A percentile compares a stretch with the other conserved stretches of the same genome.
These are phyloP conservation scores for Oxycera nigricornis DNA, from an alignment of 2,888 invertebrate species.

Conservation along the genomic window DNA sequence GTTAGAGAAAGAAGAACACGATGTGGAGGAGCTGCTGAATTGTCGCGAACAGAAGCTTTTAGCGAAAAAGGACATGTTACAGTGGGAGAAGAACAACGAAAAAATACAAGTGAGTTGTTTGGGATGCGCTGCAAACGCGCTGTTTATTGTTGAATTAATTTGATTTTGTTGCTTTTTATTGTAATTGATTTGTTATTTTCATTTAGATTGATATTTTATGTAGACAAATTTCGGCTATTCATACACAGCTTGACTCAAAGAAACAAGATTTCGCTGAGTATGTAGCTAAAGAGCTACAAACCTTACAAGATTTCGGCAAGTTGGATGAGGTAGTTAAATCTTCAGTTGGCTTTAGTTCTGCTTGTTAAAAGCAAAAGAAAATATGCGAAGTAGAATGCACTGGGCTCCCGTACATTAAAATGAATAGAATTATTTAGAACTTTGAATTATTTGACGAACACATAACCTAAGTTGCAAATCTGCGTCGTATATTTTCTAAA, in stretches of 20 bases:
- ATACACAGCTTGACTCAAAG: constrained; percentile 65
- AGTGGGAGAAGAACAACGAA: constrained; percentile 62
- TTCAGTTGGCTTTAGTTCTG: constrained; percentile 32
- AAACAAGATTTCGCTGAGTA: constrained; percentile 65
- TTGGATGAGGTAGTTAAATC: constrained; percentile 64
- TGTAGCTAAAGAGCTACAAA: constrained; percentile 64
- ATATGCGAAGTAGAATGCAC: too few relatives aligned
- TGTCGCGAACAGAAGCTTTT: constrained; percentile 64
- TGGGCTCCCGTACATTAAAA: too few relatives aligned
- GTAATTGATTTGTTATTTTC: constrained; percentile 57
- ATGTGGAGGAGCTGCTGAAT: constrained; percentile 66
- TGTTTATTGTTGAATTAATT: constrained; percentile 50
- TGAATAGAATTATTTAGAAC: background rate
- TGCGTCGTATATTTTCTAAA: too few relatives aligned
- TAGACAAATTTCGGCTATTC: constrained; percentile 67
- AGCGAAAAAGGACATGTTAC: constrained; percentile 60
- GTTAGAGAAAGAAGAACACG: constrained; percentile 63
- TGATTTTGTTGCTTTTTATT: constrained; percentile 50
- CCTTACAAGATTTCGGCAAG: constrained; percentile 65
- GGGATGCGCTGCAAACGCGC: too few relatives aligned
- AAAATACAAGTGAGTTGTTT: constrained; percentile 58
- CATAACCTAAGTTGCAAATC: too few relatives aligned
- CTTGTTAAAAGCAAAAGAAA: background rate
- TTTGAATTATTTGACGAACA: background rate
- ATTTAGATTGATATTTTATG: constrained; percentile 73